These are phyloP conservation scores for Dusona sp. DNA, from an alignment of 2,888 invertebrate genomes.

Conservation along the genomic window DNA sequence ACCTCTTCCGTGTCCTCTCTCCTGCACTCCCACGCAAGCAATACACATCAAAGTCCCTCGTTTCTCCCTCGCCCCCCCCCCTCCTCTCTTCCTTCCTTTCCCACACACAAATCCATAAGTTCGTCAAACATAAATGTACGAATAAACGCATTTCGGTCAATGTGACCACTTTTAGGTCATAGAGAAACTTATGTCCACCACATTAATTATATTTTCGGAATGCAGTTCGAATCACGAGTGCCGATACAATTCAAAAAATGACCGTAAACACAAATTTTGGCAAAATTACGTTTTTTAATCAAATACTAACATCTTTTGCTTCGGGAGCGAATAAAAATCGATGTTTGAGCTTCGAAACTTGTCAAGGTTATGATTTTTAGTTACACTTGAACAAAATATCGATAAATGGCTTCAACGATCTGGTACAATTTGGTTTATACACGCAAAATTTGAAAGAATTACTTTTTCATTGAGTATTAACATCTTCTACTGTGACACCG, in stretches of 20 bases:
- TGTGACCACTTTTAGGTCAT: not conserved
- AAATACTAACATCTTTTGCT: not conserved
- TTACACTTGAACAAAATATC: not conserved
- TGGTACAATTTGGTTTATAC: not conserved
- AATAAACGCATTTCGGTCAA: conserved; percentile 38
- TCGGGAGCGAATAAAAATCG: not conserved
- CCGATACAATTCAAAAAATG: not conserved
- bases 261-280: not conserved
- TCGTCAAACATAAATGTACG: conserved; percentile 20
- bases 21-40: conserved; percentile 22
- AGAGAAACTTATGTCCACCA: conserved; percentile 6
- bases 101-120: not conserved
- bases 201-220: conserved; percentile 25
- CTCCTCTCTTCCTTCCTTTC: not conserved
- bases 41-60: conserved; percentile 1
- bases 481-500: not conserved
- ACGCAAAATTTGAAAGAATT: not conserved
- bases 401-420: not conserved
- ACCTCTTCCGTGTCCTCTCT: conserved; percentile 53
- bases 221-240: not conserved
- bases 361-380: not conserved
- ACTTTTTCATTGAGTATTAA: not conserved
- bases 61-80: not conserved
- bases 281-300: not conserved
- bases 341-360: not conserved